Percentiles rank a stretch among this genome's conserved stretches.
These are phyloP conservation scores for Eriocheir sinensis DNA, from an alignment of 1,140 invertebrate species.

Conservation along the genomic window DNA sequence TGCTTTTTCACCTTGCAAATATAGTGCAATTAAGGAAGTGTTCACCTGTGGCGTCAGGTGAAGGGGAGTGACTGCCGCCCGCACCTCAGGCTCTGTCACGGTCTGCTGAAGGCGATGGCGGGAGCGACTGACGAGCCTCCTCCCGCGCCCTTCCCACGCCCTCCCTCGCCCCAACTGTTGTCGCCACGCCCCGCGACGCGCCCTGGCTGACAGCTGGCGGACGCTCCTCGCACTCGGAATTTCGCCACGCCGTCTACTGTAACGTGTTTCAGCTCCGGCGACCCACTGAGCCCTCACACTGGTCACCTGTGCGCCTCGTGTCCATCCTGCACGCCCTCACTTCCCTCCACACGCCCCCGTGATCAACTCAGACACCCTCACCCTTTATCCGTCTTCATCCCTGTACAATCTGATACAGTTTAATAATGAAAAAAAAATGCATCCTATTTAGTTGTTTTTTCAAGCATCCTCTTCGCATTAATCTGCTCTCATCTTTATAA, in stretches of 20 bases:
- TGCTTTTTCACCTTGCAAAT: slow-evolving; percentile 67
- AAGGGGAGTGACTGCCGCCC: slow-evolving; percentile 23
- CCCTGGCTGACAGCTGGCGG: not conserved
- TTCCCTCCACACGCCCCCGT: too few relatives aligned
- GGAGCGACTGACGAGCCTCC: not conserved
- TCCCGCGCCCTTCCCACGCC: slow-evolving; percentile 39
- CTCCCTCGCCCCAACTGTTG: not conserved
- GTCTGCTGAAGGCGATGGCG: slow-evolving; percentile 24
- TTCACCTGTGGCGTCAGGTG: slow-evolving; percentile 51
- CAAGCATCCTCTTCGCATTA: too few relatives aligned
- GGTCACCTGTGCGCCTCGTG: not conserved
- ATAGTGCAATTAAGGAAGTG: slow-evolving; percentile 60
- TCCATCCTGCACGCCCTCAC: not conserved
- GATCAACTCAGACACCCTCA: not conserved
- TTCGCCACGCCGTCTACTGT: not conserved
- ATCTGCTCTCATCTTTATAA: too few relatives aligned
- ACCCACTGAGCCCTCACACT: not conserved
- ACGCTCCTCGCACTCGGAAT: not conserved
- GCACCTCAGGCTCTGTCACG: slow-evolving; percentile 48
- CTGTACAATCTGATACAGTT: too few relatives aligned
- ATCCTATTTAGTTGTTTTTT: too few relatives aligned
- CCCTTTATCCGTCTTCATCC: not conserved
- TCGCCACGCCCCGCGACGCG: not conserved
- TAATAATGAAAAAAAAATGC: too few relatives aligned
- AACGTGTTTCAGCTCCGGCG: not conserved